These are phyloP conservation scores for Gymnobelideus leadbeateri DNA, from an alignment of 2,113 vertebrate species.

Conservation along the genomic window DNA sequence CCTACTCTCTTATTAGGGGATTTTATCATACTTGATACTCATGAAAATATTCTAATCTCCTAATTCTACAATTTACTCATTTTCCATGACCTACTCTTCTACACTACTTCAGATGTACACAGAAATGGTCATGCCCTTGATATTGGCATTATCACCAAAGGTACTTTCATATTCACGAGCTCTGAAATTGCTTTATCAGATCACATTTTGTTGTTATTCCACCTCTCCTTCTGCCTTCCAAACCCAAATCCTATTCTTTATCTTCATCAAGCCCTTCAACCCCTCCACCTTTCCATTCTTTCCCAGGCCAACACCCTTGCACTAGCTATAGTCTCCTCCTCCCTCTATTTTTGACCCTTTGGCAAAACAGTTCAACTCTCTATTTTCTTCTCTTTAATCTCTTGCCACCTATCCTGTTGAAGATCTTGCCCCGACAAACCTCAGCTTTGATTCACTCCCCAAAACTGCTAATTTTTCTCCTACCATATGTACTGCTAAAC, in stretches of 20 bases:
- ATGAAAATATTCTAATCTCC: background rate
- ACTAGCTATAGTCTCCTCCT: background rate
- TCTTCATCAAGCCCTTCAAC: background rate
- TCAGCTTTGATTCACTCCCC: background rate
- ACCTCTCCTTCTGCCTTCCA: background rate
- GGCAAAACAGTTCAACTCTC: background rate
- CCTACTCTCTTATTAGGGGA: background rate
- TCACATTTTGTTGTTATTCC: background rate
- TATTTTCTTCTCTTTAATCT: background rate
- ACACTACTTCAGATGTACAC: background rate
- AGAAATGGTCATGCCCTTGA: background rate
- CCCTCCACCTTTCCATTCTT: background rate
- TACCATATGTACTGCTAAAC: background rate
- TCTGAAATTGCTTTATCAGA: background rate
- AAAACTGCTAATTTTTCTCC: background rate
- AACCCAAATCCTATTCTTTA: background rate
- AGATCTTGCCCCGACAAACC: background rate
- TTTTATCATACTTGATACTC: background rate
- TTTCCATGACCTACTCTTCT: background rate
- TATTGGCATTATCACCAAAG: background rate
- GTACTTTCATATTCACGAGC: background rate
- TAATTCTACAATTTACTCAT: background rate
- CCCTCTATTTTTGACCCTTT: background rate
- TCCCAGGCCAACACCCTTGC: background rate
- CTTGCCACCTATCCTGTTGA: background rate